Conservation (phyloP, 1,140 invertebrate genomes). For the Scylla paramamosain region DNA sequence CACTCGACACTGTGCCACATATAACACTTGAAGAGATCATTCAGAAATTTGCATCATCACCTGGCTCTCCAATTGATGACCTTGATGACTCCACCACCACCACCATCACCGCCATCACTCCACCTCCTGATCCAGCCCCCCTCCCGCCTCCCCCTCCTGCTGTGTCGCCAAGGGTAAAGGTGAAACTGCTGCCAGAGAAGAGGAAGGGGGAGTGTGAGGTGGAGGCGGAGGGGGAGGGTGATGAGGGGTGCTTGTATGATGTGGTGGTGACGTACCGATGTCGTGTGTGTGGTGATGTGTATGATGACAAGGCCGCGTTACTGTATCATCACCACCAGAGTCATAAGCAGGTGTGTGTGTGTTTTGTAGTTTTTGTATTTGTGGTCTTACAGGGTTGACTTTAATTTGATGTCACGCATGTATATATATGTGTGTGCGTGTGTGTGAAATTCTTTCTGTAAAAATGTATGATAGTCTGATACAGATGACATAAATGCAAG, state of each 20-base stretch:
- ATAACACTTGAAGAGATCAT: conserved; percentile 68
- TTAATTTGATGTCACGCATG: no score
- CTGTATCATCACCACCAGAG: conserved; percentile 46
- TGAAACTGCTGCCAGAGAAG: not conserved
- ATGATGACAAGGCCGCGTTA: conserved; percentile 43
- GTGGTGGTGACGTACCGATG: conserved; percentile 69
- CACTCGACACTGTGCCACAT: conserved; percentile 60
- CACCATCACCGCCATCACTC: not conserved
- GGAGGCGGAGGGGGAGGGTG: conserved; percentile 18
- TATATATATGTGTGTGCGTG: no score
- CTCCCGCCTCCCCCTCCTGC: not conserved
- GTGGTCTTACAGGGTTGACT: not conserved
- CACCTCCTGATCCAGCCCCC: not conserved
- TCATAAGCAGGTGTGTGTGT: conserved; percentile 56
- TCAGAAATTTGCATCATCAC: conserved; percentile 59
- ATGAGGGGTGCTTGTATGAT: conserved; percentile 69
- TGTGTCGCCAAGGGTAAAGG: not conserved
- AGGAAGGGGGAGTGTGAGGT: not conserved
- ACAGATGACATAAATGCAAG: no score
- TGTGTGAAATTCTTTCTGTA: no score
- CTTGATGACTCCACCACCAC: not conserved
- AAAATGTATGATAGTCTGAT: no score
- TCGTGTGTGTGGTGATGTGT: conserved; percentile 61
- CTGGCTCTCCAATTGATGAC: not conserved
- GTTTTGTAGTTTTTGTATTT: not conserved